Percentiles rank a stretch among this genome's conserved stretches.
phyloP scores from a whole-genome alignment of 2,797 vertebrate genomes.

The Microctenopoma lineatum region DNA sequence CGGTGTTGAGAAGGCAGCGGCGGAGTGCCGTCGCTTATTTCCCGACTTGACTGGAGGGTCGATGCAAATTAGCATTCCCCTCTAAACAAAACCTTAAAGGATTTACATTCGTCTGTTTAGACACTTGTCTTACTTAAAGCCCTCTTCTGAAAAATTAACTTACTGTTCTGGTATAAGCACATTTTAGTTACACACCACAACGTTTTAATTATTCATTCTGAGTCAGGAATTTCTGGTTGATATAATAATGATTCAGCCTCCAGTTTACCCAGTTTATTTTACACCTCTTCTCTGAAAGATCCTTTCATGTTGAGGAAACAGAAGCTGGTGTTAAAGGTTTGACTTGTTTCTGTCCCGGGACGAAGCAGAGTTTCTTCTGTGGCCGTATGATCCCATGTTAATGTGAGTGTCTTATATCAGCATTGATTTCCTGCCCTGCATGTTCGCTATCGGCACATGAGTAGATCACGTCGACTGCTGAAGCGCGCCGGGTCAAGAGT shows the following conservation, averaged over 20 bases:
- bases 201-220: not conserved
- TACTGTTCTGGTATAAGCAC: not conserved
- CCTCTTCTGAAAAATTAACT: conserved; percentile 7
- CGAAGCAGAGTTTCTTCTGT: not conserved
- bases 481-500: conserved; percentile 59
- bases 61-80: conserved; percentile 66
- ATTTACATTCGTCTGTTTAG: conserved; percentile 38
- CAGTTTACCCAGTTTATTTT: not conserved
- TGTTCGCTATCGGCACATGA: conserved; percentile 67
- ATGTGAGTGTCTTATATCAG: conserved; percentile 72
- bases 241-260: conserved; percentile 4
- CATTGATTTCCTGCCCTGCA: conserved; percentile 74
- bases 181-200: conserved; percentile 1
- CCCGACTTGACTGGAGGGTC: conserved; percentile 52
- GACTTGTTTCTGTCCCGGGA: not conserved
- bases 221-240: conserved; percentile 15
- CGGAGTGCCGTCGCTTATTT: conserved; percentile 62
- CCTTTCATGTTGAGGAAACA: not conserved
- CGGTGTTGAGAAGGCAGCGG: conserved; percentile 38
- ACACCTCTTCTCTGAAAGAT: not conserved
- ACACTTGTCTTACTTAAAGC: not conserved
- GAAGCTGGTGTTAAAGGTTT: not conserved
- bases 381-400: conserved; percentile 53
- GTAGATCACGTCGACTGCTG: conserved; percentile 78
- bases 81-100: conserved; percentile 55